A percentile compares a stretch with the other conserved stretches of the same genome.
Evolutionary conservation across 2,888 invertebrate genomes (phyloP).

Genomic region (Perithous albicinctus): DNA sequence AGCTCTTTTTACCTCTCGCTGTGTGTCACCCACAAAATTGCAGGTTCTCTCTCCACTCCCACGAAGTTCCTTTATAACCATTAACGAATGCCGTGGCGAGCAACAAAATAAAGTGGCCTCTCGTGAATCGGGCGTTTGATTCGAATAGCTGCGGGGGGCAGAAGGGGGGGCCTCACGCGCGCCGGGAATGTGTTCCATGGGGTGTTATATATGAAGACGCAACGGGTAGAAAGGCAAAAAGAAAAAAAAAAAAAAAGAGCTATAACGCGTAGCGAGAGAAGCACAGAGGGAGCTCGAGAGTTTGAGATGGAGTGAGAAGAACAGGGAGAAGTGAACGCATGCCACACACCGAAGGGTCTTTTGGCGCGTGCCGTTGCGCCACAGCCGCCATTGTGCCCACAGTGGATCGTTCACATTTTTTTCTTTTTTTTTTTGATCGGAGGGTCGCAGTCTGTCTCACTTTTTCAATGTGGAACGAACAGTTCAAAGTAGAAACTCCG

Average conservation of each 20-base stretch:
- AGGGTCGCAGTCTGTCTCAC: conserved; percentile 37
- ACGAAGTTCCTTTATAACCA: conserved; percentile 71
- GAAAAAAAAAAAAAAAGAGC: conserved; percentile 57
- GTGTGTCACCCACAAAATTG: conserved; percentile 37
- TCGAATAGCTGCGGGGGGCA: conserved; percentile 74
- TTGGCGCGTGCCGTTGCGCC: conserved; percentile 51
- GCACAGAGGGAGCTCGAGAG: conserved; percentile 28
- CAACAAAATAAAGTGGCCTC: conserved; percentile 75
- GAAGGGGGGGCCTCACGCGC: too few relatives aligned
- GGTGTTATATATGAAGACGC: conserved; percentile 56
- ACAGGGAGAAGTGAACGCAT: conserved; percentile 29
- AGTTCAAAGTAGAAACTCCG: conserved; percentile 2
- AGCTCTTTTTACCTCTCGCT: conserved; percentile 14
- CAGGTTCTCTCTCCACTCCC: conserved; percentile 11
- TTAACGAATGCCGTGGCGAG: conserved; percentile 77
- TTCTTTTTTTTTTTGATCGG: conserved; percentile 55
- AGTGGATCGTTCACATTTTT: conserved; percentile 60
- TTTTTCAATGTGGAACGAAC: conserved; percentile 23
- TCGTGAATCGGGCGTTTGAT: conserved; percentile 76
- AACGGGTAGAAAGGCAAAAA: conserved; percentile 51
- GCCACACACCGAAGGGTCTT: conserved; percentile 57
- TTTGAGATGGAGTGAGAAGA: conserved; percentile 14
- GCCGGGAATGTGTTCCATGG: conserved; percentile 58
- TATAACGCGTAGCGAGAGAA: conserved; percentile 43
- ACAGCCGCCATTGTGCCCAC: conserved; percentile 54